Base-by-base conservation (phyloP, 2,888 invertebrate species). In the Leptinotarsa juncta region DNA sequence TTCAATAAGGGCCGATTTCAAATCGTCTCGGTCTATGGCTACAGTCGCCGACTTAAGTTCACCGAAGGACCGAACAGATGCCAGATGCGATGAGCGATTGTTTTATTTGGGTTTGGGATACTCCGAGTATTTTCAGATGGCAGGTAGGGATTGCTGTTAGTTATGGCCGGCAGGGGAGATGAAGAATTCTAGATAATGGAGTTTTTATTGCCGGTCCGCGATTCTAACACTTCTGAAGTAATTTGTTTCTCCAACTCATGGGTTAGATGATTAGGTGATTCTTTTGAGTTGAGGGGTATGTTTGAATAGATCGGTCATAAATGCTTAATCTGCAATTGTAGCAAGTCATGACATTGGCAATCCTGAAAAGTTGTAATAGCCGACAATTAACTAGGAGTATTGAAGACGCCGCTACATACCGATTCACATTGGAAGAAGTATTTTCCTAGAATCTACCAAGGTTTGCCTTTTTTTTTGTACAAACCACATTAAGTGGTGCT, bases 71-170 rank as follows among this genome's bases (percentile, higher is more conserved):
- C 49, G 42, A 55, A 68, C 68, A 68, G 32, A 68, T 55, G 68
- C 68, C 68, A 68, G 68, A 68, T 68, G 68, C 55, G 53, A 42
- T 32, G 68, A 68, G 26, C 23, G 68, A 68, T 68, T 18, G 26
- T 55, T 68, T 68, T 68, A 62, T 62, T 62, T 62, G 62, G 62
- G 62, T 62, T 62, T 32, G 10, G 62, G 62, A 62, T 62, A 62
- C 15, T 62, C 62, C 18, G 60, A 14, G 62, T 42, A 62, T 62
- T 62, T 62, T 62, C 32, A 32, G 62, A 16, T 32, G 42, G 62
- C 62, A 62, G 62, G 62, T 62, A 62, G 32, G 62, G 62, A 42
- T 32, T 32, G 32, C 32, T 42, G 62, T 62, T 12, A 62, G 62
- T 62, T 62, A 62, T 32, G 62, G n/a, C n/a, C n/a, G 26, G 62